phyloP scores from a whole-genome alignment of 2,113 vertebrate genomes.

The Gulo gulo region DNA sequence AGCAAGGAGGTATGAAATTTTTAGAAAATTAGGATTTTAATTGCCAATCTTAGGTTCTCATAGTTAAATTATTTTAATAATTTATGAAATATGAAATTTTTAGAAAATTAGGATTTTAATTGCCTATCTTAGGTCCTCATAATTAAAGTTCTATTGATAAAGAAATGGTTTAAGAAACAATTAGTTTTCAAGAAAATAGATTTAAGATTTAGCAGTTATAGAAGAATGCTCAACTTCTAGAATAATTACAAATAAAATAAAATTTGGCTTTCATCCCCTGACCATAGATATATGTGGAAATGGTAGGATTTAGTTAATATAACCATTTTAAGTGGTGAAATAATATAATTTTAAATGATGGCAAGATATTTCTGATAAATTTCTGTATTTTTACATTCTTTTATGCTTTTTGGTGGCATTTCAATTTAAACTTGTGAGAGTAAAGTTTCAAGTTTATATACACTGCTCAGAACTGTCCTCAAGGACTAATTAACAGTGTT shows the following conservation, averaged over 20 bases:
- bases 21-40: background rate
- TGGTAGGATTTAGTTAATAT: background rate
- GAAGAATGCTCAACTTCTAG: background rate
- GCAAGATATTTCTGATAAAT: background rate
- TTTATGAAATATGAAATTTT: background rate
- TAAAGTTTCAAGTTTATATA: background rate
- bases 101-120: background rate
- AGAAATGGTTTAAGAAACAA: background rate
- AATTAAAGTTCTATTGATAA: background rate
- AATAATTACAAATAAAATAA: background rate
- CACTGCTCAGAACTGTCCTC: background rate
- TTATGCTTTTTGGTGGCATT: background rate
- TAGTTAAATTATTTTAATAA: background rate
- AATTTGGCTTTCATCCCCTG: background rate
- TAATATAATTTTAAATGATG: background rate
- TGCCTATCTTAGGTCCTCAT: background rate
- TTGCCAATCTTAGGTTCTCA: background rate
- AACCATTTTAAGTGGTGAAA: background rate
- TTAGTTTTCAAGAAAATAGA: background rate
- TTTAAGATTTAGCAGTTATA: background rate
- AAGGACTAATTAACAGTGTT: background rate
- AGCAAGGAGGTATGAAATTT: background rate
- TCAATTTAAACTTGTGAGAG: background rate
- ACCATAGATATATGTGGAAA: background rate
- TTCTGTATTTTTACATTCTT: background rate